Evolutionary conservation across 2,113 vertebrate genomes (phyloP).

Genomic region (Ophiodon elongatus): DNA sequence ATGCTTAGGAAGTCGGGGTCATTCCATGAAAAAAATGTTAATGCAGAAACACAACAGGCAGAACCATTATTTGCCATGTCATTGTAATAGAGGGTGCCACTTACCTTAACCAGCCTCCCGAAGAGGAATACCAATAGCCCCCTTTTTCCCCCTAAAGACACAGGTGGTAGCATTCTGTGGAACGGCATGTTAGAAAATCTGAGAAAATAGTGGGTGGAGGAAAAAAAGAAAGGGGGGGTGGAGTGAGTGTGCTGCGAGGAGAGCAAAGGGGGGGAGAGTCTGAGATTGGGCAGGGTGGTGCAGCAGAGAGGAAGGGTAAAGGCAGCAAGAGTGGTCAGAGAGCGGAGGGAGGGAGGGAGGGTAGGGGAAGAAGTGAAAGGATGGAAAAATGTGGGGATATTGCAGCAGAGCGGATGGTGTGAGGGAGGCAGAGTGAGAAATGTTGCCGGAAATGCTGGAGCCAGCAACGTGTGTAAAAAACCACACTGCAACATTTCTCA

Average conservation of each 20-base stretch:
- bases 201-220: constrained; percentile 58
- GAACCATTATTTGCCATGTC: constrained; percentile 63
- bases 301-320: constrained; percentile 58
- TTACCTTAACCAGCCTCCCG: constrained; percentile 78
- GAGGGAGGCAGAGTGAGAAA: constrained; percentile 80
- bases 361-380: constrained; percentile 56
- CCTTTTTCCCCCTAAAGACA: constrained; percentile 52
- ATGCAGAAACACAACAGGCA: constrained; percentile 57
- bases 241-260: constrained; percentile 21
- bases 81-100: constrained; percentile 70
- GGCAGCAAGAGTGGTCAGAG: constrained; percentile 61
- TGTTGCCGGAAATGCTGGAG: constrained; percentile 81
- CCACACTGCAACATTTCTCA: constrained; percentile 79
- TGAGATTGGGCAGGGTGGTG: constrained; percentile 59
- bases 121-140: constrained; percentile 58
- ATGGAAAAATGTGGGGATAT: constrained; percentile 77
- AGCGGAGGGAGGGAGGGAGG: constrained; percentile 27
- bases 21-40: constrained; percentile 52
- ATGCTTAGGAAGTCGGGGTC: constrained; percentile 47
- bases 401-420: constrained; percentile 76
- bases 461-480: constrained; percentile 79
- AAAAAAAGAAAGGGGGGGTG: background rate
- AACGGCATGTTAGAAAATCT: constrained; percentile 63
- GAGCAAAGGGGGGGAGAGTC: constrained; percentile 48
- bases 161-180: constrained; percentile 72